Evolutionary conservation across 2,797 vertebrate genomes (phyloP), one percentile per base, ranked within the genome.

Genomic region (Sebastes baramenuke): DNA sequence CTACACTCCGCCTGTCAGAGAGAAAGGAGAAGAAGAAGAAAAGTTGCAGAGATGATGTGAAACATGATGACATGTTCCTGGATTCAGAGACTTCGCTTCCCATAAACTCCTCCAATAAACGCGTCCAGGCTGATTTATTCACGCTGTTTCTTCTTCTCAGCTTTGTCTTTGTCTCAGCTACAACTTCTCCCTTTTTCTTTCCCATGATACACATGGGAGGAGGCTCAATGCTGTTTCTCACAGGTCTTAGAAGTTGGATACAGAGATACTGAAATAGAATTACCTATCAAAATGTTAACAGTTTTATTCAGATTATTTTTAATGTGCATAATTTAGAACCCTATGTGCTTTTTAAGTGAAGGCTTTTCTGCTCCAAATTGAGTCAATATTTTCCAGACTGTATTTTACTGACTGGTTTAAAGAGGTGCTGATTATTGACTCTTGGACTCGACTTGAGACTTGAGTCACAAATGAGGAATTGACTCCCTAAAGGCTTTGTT

Each of bases 31-130:
- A 74, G 36, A 42, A 22, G 49, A 65, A 74, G 46, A 70, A 80
- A 79, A 82, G 55, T 75, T 72, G 62, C 36, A 30, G 42, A 42
- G 75, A 24, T 59, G 72, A 56, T 46, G 42, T 42, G 62, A 46
- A 54, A 58, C 27, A 66, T 42, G 55, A 75, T 34, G 24, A 83
- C 1, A 42, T 68, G 59, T 67, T 73, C 34, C 62, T 81, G 71
- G 52, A 80, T 42, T 72, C 18, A 18, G 61, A 18, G 11, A 49
- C 20, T 42, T 36, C 6, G 5, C 25, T 80, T 66, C 61, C 32
- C 58, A 27, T 12, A 16, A 58, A 49, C 22, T 30, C 4, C 46
- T 25, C 14, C 12, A 61, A 20, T 11, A 55, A 65, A 65, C 12
- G 6, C 29, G 4, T 38, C 11, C 1, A 52, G 18, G 0, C 13